Evolutionary conservation across 2,888 invertebrate species (phyloP).

Genomic region (Schrankia costaestrigalis): DNA sequence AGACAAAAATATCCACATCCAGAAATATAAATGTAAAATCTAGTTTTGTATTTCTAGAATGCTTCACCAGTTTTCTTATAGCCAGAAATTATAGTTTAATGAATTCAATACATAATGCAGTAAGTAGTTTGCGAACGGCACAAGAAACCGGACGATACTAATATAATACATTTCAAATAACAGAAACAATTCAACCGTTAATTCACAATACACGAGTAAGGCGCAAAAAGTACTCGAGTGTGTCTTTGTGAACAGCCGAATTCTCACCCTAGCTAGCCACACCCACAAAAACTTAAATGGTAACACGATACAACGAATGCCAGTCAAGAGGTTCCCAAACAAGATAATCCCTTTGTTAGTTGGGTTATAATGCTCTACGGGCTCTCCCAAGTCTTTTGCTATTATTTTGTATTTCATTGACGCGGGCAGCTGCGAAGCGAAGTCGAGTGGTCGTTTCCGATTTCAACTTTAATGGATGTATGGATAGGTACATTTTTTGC

Average conservation of each 20-base stretch:
- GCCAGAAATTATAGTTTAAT: too few species aligned
- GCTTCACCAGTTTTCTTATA: too few species aligned
- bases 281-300: constrained; percentile 71
- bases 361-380: constrained; percentile 60
- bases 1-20: too few species aligned
- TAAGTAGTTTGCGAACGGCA: too few species aligned
- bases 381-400: constrained; percentile 58
- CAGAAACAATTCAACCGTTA: constrained; percentile 34
- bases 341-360: constrained; percentile 77
- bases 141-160: constrained; percentile 1
- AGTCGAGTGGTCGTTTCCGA: constrained; percentile 67
- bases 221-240: constrained; percentile 42
- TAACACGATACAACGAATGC: constrained; percentile 72
- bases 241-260: constrained; percentile 53
- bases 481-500: constrained; percentile 47
- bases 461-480: constrained; percentile 68
- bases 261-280: constrained; percentile 63
- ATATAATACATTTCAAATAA: constrained; percentile 39
- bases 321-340: constrained; percentile 78
- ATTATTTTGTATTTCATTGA: constrained; percentile 71
- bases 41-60: too few species aligned
- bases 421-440: constrained; percentile 62
- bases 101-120: too few species aligned
- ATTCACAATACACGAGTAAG: constrained; percentile 44
- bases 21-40: too few species aligned